Conservation (phyloP, 2,113 vertebrate species). For the Gymnocephalus cernua region DNA sequence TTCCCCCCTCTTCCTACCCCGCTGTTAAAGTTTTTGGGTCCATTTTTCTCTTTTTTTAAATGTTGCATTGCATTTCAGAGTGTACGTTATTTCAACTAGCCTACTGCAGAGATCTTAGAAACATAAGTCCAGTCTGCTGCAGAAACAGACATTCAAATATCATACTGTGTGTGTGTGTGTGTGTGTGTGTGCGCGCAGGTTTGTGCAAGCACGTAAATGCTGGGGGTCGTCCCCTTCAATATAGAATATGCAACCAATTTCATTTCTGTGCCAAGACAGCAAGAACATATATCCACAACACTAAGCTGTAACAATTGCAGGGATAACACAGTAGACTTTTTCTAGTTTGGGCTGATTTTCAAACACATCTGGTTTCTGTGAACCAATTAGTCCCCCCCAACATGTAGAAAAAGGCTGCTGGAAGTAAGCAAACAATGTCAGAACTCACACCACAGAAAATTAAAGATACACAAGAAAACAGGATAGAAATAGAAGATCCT, state of each 20-base stretch:
- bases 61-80: slow-evolving; percentile 50
- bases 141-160: slow-evolving; percentile 25
- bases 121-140: slow-evolving; percentile 32
- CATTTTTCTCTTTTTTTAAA: slow-evolving; percentile 76
- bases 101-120: slow-evolving; percentile 2
- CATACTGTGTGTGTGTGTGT: slow-evolving; percentile 3
- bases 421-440: slow-evolving; percentile 33
- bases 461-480: slow-evolving; percentile 8
- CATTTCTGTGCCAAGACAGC: slow-evolving; percentile 33
- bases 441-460: slow-evolving; percentile 18
- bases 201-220: background rate
- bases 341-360: slow-evolving; percentile 30
- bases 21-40: slow-evolving; percentile 87
- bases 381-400: slow-evolving; percentile 26
- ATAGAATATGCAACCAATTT: background rate
- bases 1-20: slow-evolving; percentile 71
- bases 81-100: background rate
- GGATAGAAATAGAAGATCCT: background rate
- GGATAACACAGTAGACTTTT: slow-evolving; percentile 18
- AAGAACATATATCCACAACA: slow-evolving; percentile 21
- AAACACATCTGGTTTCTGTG: slow-evolving; percentile 70
- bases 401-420: slow-evolving; percentile 28
- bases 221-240: background rate
- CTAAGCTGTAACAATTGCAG: slow-evolving; percentile 17
- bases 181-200: background rate